Percentiles rank a stretch among this genome's conserved stretches.
phyloP scores from a whole-genome alignment of 2,113 vertebrate species.

The Syrrhaptes paradoxus region DNA sequence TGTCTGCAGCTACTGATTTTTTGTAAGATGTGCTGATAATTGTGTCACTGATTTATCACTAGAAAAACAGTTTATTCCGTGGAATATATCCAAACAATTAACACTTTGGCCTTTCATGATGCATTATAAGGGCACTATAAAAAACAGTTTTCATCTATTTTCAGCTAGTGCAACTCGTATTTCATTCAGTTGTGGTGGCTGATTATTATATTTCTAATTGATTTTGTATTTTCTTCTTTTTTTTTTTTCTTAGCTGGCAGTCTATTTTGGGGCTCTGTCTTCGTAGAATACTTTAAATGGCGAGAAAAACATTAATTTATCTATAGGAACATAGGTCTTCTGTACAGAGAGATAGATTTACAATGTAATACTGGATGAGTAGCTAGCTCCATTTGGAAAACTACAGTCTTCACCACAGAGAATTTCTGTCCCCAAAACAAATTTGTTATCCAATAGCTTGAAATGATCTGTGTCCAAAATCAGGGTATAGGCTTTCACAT shows the following conservation, averaged over 20 bases:
- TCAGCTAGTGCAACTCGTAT: not conserved
- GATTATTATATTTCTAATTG: not conserved
- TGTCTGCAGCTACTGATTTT: not conserved
- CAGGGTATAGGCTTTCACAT: not conserved
- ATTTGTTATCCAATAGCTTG: not conserved
- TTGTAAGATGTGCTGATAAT: not conserved
- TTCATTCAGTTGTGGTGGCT: not conserved
- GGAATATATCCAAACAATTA: constrained; percentile 13
- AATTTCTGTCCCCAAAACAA: not conserved
- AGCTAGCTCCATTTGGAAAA: not conserved
- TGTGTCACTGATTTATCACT: not conserved
- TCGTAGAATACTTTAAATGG: not conserved
- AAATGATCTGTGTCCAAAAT: not conserved
- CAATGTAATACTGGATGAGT: not conserved
- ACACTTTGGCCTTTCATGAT: not conserved
- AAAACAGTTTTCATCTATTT: not conserved
- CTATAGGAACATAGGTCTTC: not conserved
- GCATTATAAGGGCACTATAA: not conserved
- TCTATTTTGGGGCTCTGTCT: not conserved
- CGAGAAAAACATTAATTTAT: not conserved
- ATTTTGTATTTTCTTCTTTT: not conserved
- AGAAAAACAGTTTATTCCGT: not conserved
- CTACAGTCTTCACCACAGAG: not conserved
- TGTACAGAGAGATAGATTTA: not conserved
- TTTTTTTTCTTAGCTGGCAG: not conserved